Evolutionary conservation across 2,113 vertebrate genomes (phyloP).

Genomic region (Cygnus buccinator): DNA sequence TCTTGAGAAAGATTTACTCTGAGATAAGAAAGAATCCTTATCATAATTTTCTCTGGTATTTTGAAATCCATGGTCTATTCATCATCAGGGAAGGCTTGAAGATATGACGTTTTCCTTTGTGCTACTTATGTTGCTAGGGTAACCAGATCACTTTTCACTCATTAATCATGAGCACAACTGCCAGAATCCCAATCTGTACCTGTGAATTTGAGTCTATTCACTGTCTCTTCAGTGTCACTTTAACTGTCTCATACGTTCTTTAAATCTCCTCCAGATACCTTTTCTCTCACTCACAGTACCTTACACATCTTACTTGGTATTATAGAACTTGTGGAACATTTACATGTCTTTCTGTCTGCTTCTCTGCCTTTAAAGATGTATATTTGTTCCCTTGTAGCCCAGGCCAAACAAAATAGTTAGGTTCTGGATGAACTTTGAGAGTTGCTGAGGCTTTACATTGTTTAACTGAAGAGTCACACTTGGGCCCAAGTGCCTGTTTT

Average conservation of each 20-base stretch:
- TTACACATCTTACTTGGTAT: not conserved
- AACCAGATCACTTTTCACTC: conserved; percentile 57
- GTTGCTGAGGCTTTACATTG: not conserved
- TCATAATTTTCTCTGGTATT: conserved; percentile 49
- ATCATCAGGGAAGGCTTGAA: conserved; percentile 54
- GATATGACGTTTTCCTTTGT: conserved; percentile 64
- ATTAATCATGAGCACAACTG: conserved; percentile 41
- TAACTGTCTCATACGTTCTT: conserved; percentile 12
- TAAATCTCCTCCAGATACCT: not conserved
- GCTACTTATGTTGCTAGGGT: conserved; percentile 40
- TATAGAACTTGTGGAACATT: not conserved
- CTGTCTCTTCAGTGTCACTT: not conserved
- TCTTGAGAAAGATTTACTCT: not conserved
- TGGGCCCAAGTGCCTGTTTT: not conserved
- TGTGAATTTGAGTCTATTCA: not conserved
- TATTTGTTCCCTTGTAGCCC: not conserved
- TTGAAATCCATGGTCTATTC: conserved; percentile 57
- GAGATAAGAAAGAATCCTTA: conserved; percentile 17
- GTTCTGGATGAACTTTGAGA: not conserved
- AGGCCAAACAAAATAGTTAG: not conserved
- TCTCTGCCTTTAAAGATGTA: not conserved
- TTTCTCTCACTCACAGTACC: not conserved
- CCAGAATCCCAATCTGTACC: not conserved
- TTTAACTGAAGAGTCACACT: not conserved
- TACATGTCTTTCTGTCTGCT: not conserved